Percentiles rank a stretch among this genome's conserved stretches.
phyloP scores from a whole-genome alignment of 2,888 invertebrate species.

The Drosophila nigricruria region DNA sequence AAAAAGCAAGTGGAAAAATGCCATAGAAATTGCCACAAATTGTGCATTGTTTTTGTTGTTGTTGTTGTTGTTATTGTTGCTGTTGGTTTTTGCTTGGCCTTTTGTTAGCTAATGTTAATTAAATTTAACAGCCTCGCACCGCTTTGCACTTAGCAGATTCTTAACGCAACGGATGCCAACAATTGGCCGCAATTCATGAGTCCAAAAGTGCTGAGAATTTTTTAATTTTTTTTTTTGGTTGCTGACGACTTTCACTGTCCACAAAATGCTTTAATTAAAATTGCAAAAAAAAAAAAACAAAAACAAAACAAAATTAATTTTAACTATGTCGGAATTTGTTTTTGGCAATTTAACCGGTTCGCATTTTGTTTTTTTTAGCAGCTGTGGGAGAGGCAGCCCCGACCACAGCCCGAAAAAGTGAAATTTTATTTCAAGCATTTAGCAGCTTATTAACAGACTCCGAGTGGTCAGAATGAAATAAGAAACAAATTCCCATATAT shows the following conservation, averaged over 20 bases:
- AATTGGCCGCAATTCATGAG: constrained; percentile 73
- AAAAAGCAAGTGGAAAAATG: constrained; percentile 63
- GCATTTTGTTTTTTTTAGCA: constrained; percentile 11
- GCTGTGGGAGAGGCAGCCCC: constrained; percentile 22
- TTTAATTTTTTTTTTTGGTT: not conserved
- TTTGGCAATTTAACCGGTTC: constrained; percentile 68
- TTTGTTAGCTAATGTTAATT: constrained; percentile 65
- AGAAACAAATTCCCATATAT: constrained; percentile 39
- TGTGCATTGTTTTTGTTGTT: constrained; percentile 68
- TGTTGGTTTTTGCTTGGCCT: constrained; percentile 6
- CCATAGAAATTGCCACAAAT: constrained; percentile 71
- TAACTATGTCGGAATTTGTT: constrained; percentile 65
- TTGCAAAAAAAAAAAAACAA: constrained; percentile 63
- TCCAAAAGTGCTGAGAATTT: constrained; percentile 39
- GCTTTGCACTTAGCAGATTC: constrained; percentile 51
- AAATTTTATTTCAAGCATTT: constrained; percentile 76
- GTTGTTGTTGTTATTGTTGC: constrained; percentile 7
- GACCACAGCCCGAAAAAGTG: constrained; percentile 58
- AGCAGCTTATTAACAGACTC: constrained; percentile 63
- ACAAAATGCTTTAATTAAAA: constrained; percentile 77
- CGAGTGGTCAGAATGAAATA: constrained; percentile 46
- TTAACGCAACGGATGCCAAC: constrained; percentile 72
- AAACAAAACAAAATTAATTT: constrained; percentile 72
- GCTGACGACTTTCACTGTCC: constrained; percentile 49
- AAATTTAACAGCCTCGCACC: constrained; percentile 63